These are phyloP conservation scores for Polypterus bichir DNA, from an alignment of 2,113 vertebrate species.

Conservation along the genomic window DNA sequence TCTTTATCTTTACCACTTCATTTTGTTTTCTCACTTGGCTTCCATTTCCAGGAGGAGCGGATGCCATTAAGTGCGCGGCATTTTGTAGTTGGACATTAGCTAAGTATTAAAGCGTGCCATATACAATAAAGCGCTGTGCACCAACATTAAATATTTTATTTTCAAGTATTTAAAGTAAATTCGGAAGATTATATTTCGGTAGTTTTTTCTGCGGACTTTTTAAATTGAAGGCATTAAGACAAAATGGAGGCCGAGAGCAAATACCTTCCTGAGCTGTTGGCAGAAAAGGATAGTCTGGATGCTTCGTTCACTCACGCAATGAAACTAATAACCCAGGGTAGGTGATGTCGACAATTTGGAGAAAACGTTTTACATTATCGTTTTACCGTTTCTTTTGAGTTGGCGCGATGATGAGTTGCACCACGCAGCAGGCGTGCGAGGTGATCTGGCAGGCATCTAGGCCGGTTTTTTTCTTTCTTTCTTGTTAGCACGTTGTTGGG, in stretches of 20 bases:
- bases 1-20: background rate
- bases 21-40: constrained; percentile 9
- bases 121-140: no score
- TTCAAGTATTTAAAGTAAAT: no score
- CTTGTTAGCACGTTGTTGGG: no score
- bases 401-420: no score
- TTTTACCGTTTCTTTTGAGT: background rate
- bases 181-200: no score
- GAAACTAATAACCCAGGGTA: constrained; percentile 68
- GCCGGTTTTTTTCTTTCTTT: background rate
- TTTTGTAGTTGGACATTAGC: no score
- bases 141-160: no score
- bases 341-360: constrained; percentile 4
- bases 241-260: constrained; percentile 85
- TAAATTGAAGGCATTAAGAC: background rate
- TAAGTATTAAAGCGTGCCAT: no score
- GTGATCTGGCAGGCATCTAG: background rate
- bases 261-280: constrained; percentile 86
- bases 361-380: background rate
- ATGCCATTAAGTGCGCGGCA: background rate
- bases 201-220: no score
- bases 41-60: constrained; percentile 7
- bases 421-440: no score
- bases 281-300: constrained; percentile 90
- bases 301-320: constrained; percentile 89